Conservation (phyloP, 2,888 invertebrate genomes). For the Aradus depressus region DNA sequence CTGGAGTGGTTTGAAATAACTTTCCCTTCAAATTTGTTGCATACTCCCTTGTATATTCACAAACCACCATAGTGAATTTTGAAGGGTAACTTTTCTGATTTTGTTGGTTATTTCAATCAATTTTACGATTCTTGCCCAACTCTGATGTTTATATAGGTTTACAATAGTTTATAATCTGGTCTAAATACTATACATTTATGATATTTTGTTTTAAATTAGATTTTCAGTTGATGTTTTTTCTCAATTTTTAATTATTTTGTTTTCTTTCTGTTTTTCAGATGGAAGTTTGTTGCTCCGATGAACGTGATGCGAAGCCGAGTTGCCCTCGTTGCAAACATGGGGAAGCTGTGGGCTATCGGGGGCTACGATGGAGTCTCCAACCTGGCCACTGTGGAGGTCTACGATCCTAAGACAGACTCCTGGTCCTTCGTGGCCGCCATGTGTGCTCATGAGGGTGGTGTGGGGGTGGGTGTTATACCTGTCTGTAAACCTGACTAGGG, state of each 20-base stretch:
- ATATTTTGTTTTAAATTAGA: too few relatives aligned
- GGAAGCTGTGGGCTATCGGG: constrained; percentile 70
- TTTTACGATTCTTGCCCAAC: too few relatives aligned
- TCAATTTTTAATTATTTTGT: not conserved
- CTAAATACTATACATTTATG: not conserved
- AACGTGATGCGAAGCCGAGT: constrained; percentile 70
- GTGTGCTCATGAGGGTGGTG: constrained; percentile 81
- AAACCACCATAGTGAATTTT: too few relatives aligned
- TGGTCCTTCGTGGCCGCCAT: constrained; percentile 67
- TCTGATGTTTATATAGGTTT: too few relatives aligned
- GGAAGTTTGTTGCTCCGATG: constrained; percentile 69
- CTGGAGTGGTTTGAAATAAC: too few relatives aligned
- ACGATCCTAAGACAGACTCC: constrained; percentile 57
- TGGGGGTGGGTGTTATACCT: constrained; percentile 76
- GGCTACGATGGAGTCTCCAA: constrained; percentile 71
- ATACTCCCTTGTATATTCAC: too few relatives aligned
- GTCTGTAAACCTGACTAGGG: constrained; percentile 33
- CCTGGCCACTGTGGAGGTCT: constrained; percentile 72
- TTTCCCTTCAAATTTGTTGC: too few relatives aligned
- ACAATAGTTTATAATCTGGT: not conserved
- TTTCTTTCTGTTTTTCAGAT: constrained; percentile 38
- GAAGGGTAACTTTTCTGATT: too few relatives aligned
- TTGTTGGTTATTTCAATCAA: too few relatives aligned
- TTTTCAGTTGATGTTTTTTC: too few relatives aligned
- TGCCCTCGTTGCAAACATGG: constrained; percentile 71